phyloP scores from a whole-genome alignment of 2,797 vertebrate species.

The Oryzias dopingdopingensis region DNA sequence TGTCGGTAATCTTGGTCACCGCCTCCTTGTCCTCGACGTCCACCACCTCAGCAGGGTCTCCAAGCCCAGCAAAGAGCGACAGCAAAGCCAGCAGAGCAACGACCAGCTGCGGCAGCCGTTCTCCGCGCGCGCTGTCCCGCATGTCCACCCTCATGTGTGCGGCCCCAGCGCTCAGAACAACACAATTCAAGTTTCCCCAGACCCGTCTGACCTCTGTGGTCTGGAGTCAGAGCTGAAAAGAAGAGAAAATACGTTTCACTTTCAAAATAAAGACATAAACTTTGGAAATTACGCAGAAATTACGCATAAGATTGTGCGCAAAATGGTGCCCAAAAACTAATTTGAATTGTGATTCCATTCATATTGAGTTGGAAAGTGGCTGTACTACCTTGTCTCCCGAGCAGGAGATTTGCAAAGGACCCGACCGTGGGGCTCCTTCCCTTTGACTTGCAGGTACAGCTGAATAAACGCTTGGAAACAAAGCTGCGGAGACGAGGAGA shows the following conservation, averaged over 20 bases:
- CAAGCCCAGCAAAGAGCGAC: constrained; percentile 67
- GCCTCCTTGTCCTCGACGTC: constrained; percentile 68
- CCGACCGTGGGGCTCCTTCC: constrained; percentile 50
- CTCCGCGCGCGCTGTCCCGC: constrained; percentile 77
- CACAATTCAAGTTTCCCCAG: constrained; percentile 25
- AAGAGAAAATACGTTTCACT: not conserved
- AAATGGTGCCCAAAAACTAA: constrained; percentile 15
- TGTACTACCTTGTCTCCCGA: constrained; percentile 66
- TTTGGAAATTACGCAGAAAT: not conserved
- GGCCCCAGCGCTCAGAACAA: constrained; percentile 45
- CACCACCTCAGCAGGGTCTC: constrained; percentile 62
- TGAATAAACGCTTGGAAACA: constrained; percentile 49
- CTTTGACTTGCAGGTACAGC: constrained; percentile 51
- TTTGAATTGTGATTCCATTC: constrained; percentile 1
- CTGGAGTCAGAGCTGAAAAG: constrained; percentile 71
- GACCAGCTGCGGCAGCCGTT: constrained; percentile 80
- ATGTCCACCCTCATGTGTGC: constrained; percentile 53
- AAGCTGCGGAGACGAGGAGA: constrained; percentile 42
- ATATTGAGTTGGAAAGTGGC: constrained; percentile 1
- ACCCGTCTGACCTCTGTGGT: constrained; percentile 43
- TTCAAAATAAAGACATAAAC: constrained; percentile 3
- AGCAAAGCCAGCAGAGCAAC: constrained; percentile 81
- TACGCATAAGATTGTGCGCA: too few relatives aligned
- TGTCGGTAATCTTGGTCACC: constrained; percentile 73
- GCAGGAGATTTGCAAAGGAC: constrained; percentile 68